Base-by-base conservation (phyloP, 2,797 vertebrate genomes). In the Parauchenoglanis ngamensis region DNA sequence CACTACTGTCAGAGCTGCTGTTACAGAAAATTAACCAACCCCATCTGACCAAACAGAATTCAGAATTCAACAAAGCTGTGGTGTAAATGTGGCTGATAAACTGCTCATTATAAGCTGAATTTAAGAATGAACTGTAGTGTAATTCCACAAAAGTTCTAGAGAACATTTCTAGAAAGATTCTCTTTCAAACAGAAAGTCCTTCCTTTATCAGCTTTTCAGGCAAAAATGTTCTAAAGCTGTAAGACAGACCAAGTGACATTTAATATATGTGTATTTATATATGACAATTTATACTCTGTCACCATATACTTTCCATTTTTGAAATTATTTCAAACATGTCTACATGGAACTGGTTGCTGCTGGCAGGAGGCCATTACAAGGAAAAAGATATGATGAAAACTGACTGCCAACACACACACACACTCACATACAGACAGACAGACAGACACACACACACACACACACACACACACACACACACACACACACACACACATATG, bases 371-470 rank as follows among this genome's bases (percentile, higher is more conserved):
- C 93, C 93, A 94, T 94, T 49, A 67, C 59, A 35, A 8, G 31
- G 21, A 25, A 77, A 52, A 63, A 77, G 21, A 61, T 0, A 12
- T 85, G 68, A 76, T 61, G 56, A 93, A 85, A 94, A 92, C 87
- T 73, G 91, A 89, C 92, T 85, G 95, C 96, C 96, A 94, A 95
- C 93, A 96, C 96, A 94, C 94, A 93, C 91, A 94, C 93, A 35
- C 65, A 67, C n/a, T 40, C 35, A 40, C 35, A 40, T 40, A 67
- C 21, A 73, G 13, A 35, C 35, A 44, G 3, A 90, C 28, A 68
- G 31, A 35, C 12, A 68, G 1, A 70, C 96, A 94, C 94, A 93
- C 91, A 94, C 65, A 68, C 67, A 35, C 65, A 67, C n/a, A 3
- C 40, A 40, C 40, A 40, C 3, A 67, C 35, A 72, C 70, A 72